Evolutionary conservation across 1,140 invertebrate species (phyloP).

Genomic region (Nylanderia fulva): DNA sequence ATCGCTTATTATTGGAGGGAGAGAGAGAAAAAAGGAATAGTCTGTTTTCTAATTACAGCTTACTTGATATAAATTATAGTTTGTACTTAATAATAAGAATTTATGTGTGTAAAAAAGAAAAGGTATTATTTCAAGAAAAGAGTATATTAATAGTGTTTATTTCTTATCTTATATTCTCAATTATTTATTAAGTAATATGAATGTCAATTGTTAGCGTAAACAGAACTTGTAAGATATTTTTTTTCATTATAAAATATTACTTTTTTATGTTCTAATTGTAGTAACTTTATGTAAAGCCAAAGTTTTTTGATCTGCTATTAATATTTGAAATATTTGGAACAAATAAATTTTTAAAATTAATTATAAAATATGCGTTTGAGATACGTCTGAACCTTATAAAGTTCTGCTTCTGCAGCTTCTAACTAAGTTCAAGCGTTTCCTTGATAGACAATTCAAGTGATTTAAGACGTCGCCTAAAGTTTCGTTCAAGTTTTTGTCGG

Average conservation of each 20-base stretch:
- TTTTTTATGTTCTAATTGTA: background rate
- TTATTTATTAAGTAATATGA: background rate
- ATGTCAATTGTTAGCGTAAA: background rate
- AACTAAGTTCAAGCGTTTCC: conserved; percentile 43
- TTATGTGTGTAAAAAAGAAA: conserved; percentile 19
- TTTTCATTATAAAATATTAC: background rate
- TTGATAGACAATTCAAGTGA: conserved; percentile 55
- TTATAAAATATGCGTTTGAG: background rate
- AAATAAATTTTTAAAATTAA: background rate
- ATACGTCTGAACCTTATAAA: conserved; percentile 35
- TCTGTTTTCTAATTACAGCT: conserved; percentile 37
- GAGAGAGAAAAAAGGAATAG: too few relatives aligned
- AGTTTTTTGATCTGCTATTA: background rate
- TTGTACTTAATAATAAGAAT: conserved; percentile 41
- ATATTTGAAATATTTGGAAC: conserved; percentile 3
- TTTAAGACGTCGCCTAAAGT: conserved; percentile 51
- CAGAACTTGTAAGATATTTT: background rate
- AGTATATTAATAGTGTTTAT: background rate
- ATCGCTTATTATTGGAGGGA: conserved; percentile 28
- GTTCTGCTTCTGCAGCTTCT: conserved; percentile 8
- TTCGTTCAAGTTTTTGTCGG: conserved; percentile 41
- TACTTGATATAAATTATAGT: conserved; percentile 30
- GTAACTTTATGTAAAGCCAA: background rate
- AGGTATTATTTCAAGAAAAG: conserved; percentile 14
- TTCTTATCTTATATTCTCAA: background rate